Conservation (phyloP, 2,113 vertebrate genomes). For the Indicator maculatus region DNA sequence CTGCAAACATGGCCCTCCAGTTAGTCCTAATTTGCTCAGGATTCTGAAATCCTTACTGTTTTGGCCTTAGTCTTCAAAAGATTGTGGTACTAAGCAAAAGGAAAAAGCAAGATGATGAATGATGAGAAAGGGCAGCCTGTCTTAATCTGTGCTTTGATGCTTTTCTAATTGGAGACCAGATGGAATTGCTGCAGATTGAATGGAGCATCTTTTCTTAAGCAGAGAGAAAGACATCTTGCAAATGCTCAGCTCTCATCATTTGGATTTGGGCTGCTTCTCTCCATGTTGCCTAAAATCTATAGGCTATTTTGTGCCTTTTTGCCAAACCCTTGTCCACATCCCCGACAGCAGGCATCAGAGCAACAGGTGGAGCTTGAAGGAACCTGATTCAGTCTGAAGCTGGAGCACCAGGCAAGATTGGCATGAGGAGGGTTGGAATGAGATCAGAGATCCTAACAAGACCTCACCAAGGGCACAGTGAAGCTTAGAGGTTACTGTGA, state of each 20-base stretch:
- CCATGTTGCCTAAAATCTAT: neutral
- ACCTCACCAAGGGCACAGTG: neutral
- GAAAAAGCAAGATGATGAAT: neutral
- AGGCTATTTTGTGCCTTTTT: neutral
- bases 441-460: too few relatives aligned
- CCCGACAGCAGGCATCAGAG: neutral
- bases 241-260: neutral
- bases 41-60: conserved; percentile 15
- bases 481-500: neutral
- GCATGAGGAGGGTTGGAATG: neutral
- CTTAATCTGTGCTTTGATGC: neutral
- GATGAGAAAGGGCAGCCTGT: neutral
- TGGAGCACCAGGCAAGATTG: neutral
- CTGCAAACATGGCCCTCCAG: neutral
- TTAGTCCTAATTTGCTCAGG: neutral
- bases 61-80: conserved; percentile 36
- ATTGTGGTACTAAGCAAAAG: neutral
- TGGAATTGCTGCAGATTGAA: neutral
- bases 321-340: neutral
- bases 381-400: neutral
- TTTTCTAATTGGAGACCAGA: neutral
- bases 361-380: neutral
- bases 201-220: neutral
- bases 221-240: neutral
- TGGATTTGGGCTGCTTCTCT: neutral